A percentile compares a stretch with the other conserved stretches of the same genome.
phyloP scores from a whole-genome alignment of 2,888 invertebrate genomes.

The Hyposoter didymator region DNA sequence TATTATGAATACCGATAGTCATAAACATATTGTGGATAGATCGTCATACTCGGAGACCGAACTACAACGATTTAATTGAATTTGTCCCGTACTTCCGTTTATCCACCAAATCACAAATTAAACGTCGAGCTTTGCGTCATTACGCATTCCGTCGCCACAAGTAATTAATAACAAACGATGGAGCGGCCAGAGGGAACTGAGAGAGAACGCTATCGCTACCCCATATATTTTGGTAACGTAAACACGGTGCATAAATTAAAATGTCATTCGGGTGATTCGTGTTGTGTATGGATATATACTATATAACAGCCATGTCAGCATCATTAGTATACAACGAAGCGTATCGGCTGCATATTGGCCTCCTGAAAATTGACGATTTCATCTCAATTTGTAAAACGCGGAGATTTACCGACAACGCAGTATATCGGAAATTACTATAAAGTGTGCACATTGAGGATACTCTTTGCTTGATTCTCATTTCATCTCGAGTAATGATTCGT shows the following conservation, averaged over 20 bases:
- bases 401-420: not conserved
- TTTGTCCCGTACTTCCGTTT: constrained; percentile 70
- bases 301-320: not conserved
- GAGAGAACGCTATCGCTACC: constrained; percentile 24
- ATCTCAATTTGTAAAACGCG: constrained; percentile 19
- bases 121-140: constrained; percentile 66
- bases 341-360: constrained; percentile 29
- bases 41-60: constrained; percentile 34
- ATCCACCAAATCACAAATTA: constrained; percentile 72
- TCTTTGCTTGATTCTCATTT: not conserved
- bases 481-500: not conserved
- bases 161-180: constrained; percentile 62
- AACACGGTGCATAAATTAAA: constrained; percentile 62
- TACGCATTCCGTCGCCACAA: constrained; percentile 43
- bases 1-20: constrained; percentile 18
- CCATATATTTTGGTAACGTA: constrained; percentile 52
- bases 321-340: constrained; percentile 24
- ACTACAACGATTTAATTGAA: constrained; percentile 72
- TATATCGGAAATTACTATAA: not conserved
- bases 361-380: constrained; percentile 19
- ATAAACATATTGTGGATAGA: constrained; percentile 18
- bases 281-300: not conserved
- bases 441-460: not conserved
- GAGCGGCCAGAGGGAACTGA: constrained; percentile 8
- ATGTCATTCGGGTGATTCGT: constrained; percentile 54